Percentiles rank a stretch among this genome's conserved stretches.
Evolutionary conservation across 2,797 vertebrate genomes (phyloP).

Genomic region (Lepidocolaptes lacrymiger): DNA sequence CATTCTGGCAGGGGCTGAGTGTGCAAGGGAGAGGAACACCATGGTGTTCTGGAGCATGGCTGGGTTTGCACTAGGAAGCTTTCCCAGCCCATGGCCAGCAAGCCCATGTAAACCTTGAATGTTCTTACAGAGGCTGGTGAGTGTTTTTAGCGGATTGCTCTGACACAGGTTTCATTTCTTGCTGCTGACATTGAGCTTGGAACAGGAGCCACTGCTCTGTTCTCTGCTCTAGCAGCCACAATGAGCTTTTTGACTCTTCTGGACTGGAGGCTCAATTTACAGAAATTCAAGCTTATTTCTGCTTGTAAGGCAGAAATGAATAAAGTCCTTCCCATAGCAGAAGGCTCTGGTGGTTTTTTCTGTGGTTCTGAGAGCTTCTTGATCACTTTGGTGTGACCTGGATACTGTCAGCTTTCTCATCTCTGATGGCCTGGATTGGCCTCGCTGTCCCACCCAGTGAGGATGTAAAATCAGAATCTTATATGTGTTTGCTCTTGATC

Average conservation of each 20-base stretch:
- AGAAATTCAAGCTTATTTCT: neutral
- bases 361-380: neutral
- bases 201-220: neutral
- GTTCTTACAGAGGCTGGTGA: neutral
- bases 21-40: neutral
- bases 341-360: neutral
- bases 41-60: neutral
- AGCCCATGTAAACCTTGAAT: too few species aligned
- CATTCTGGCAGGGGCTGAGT: neutral
- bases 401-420: neutral
- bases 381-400: neutral
- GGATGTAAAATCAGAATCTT: neutral
- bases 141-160: neutral
- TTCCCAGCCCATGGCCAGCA: neutral
- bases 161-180: accelerated
- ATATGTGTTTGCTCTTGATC: neutral
- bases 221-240: neutral
- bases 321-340: neutral
- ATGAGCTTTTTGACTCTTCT: neutral
- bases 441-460: accelerated
- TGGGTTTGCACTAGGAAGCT: neutral
- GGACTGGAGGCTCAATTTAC: neutral
- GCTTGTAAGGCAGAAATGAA: neutral
- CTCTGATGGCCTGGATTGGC: neutral
- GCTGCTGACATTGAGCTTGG: neutral